Base-by-base conservation (phyloP, 2,797 vertebrate genomes). In the Acanthurus tractus region DNA sequence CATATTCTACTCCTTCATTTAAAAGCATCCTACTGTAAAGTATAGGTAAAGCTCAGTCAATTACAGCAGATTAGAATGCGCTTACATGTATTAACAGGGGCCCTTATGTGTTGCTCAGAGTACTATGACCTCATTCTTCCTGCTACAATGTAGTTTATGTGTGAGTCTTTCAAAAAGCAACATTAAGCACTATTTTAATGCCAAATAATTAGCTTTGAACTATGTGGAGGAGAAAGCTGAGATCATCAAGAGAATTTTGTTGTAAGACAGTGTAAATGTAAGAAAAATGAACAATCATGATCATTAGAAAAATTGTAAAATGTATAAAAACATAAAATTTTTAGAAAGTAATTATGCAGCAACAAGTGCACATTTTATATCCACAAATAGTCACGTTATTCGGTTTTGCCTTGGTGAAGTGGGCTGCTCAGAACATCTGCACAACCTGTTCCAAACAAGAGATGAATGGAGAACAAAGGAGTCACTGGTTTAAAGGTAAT, bases 11-110 rank as follows among this genome's bases (percentile, higher is more conserved):
- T 79, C 66, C 55, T 66, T 70, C 67, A 57, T 80, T 83, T 80
- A 69, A 70, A 74, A 25, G 10, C 78, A 78, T 61, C 63, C 59
- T 75, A 34, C 79, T 84, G 72, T 78, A 70, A 79, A 76, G 44
- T 82, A 77, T 75, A 78, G 67, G 74, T 72, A 63, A 72, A 70
- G 67, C 70, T 72, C 55, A 78, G 66, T 78, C 78, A 83, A 68
- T 85, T 79, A 77, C 75, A 67, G 67, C 67, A 74, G 71, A 83
- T 85, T 81, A 83, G 80, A 88, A 82, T 74, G 75, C 80, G 77
- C 61, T 81, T 74, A 78, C 72, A 76, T 80, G 45, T 76, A 80
- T 82, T 70, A 83, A 81, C 62, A 61, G 25, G 23, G 36, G 53
- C 59, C 54, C 45, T 55, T 55, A 44, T 46, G 58, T 76, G 57